Conservation (phyloP, 2,113 vertebrate species). For the Tachuris rubrigastra region DNA sequence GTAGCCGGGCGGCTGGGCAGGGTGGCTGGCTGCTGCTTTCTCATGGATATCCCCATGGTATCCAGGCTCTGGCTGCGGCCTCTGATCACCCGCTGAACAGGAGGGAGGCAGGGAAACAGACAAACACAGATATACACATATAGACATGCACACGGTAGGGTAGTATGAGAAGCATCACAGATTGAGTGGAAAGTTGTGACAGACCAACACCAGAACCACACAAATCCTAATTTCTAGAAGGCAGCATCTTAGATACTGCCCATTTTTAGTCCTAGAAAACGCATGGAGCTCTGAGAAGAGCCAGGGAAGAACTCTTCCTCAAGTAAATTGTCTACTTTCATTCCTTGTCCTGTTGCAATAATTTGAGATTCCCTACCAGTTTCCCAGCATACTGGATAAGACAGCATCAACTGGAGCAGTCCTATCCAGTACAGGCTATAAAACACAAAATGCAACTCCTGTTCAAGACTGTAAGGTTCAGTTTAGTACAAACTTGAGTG, state of each 20-base stretch:
- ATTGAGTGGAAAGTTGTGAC: neutral
- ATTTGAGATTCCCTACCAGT: neutral
- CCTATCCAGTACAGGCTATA: neutral
- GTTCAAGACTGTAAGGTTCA: neutral
- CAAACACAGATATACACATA: slow-evolving; percentile 51
- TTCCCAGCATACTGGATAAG: neutral
- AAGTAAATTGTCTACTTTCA: neutral
- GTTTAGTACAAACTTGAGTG: neutral
- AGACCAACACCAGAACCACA: slow-evolving; percentile 1
- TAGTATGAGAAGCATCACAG: slow-evolving; percentile 9
- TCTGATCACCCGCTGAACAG: slow-evolving; percentile 84
- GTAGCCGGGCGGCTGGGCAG: slow-evolving; percentile 52
- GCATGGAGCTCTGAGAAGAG: neutral
- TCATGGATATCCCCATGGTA: slow-evolving; percentile 76
- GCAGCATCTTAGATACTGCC: neutral
- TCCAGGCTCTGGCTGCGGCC: slow-evolving; percentile 90
- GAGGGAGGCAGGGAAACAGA: slow-evolving; percentile 63
- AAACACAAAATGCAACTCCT: neutral
- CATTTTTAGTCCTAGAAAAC: neutral
- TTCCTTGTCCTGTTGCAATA: neutral
- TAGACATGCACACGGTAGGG: slow-evolving; percentile 26
- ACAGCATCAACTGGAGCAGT: neutral
- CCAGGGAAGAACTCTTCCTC: neutral
- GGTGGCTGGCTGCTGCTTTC: slow-evolving; percentile 60
- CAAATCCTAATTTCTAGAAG: neutral